Base-by-base conservation (phyloP, 92 coral and sea anemone genomes). In the Nematostella vectensis region DNA sequence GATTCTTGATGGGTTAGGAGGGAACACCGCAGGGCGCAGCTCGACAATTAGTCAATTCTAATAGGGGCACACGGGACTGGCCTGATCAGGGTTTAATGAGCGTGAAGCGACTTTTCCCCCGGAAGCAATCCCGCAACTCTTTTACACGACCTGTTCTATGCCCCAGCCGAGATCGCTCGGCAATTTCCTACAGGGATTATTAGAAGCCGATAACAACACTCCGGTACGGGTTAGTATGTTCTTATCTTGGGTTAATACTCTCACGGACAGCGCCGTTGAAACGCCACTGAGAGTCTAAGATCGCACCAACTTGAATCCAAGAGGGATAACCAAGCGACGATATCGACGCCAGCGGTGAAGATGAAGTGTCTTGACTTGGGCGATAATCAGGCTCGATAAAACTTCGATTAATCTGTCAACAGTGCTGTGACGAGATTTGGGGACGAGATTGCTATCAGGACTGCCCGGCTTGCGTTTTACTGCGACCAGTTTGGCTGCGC, bases 141-240 rank as follows among this genome's bases (percentile, higher is more conserved):
- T 25, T 61, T 54, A 49, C 54, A 48, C 31, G 68, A 47, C 37
- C 47, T 30, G 63, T 64, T 61, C 54, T 67, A 70, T 76, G 76
- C 75, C 54, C 50, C 59, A 66, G 45, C 48, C 40, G 77, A 22
- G 77, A 78, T 57, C 79, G 65, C 70, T 45, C 51, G 59, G 85
- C 63, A 68, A 83, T 85, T 82, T 81, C 83, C 83, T 75, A 49
- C 74, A 28, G 61, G 84, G 95, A 85, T 85, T 85, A 85, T 56
- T 65, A 37, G 67, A 76, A 85, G 81, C 84, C 95, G 88, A 85
- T 85, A 85, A 85, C 33, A 24, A 43, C 44, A 24, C 44, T 31
- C 45, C 50, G 23, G 60, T 50, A 33, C 25, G 63, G 24, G 25
- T 33, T 18, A 55, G 72, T 40, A 49, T 56, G 57, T 55, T 43